Base-by-base conservation (phyloP, 1,140 invertebrate species). In the Polypedilum pembai region DNA sequence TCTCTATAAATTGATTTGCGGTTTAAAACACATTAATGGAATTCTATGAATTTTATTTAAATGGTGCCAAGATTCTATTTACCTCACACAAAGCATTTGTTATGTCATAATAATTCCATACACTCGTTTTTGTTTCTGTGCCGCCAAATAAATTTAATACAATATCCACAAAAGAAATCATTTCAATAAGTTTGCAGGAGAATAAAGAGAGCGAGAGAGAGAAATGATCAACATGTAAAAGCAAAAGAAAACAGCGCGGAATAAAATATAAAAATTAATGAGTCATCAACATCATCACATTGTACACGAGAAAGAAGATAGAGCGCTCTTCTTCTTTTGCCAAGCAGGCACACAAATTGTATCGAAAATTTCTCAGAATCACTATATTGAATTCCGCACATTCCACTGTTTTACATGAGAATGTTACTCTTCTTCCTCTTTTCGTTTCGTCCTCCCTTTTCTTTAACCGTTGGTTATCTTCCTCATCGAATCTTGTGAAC, bases 311-410 rank as follows among this genome's bases (percentile, higher is more conserved):
- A 56, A 56, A n/a, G 12, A 56, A n/a, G n/a, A 56, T 56, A 56
- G 12, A 45, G 41, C 8, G n/a, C n/a, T 12, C n/a, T 12, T 56
- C 12, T n/a, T 12, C 12, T 56, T n/a, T 56, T 56, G 12, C 12
- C 12, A 56, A 12, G 45, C 45, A 56, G n/a, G 15, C 24, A 45
- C 15, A 45, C 8, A 56, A 56, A 56, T n/a, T 56, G 45, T 56
- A 56, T 56, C 45, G 45, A 56, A 56, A 56, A n/a, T 56, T 56
- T 56, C 45, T 56, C 45, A 56, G 45, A 56, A 56, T 56, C n/a
- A 4, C 45, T 56, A 12, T 56, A n/a, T n/a, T n/a, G 45, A 56
- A 56, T 56, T 56, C 45, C 45, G n/a, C 45, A n/a, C 45, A 56
- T 56, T 56, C 45, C 45, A n/a, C n/a, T 12, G 12, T n/a, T 56